Conservation (phyloP, 2,797 vertebrate species). For the Artibeus lituratus region DNA sequence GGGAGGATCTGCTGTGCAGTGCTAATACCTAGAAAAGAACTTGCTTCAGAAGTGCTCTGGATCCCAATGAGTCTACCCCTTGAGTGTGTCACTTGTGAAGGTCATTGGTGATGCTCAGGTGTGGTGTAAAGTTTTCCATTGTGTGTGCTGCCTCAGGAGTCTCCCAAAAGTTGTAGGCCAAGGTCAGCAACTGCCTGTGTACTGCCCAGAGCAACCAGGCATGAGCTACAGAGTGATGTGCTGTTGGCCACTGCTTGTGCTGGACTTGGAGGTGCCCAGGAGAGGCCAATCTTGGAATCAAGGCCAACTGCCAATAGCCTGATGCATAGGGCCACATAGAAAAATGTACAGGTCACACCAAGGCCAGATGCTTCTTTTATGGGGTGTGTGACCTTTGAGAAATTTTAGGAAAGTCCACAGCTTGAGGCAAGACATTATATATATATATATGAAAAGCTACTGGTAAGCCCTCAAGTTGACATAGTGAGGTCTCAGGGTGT, state of each 20-base stretch:
- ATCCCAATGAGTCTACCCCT: too few relatives aligned
- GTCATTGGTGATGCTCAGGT: not conserved
- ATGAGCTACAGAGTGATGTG: not conserved
- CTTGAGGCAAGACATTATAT: not conserved
- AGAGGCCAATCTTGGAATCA: not conserved
- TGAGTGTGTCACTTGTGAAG: not conserved
- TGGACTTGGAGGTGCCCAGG: too few relatives aligned
- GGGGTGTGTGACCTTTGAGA: not conserved
- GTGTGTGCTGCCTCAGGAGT: not conserved
- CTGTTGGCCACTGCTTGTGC: not conserved
- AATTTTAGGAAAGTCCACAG: not conserved
- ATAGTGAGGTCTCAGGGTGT: not conserved
- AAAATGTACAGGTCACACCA: not conserved
- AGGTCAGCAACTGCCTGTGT: not conserved
- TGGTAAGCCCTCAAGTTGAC: not conserved
- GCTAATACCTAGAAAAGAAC: too few relatives aligned
- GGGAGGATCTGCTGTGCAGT: too few relatives aligned
- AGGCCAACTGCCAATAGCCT: not conserved
- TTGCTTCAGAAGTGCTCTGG: too few relatives aligned
- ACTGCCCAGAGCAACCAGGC: not conserved
- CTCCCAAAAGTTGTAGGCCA: not conserved
- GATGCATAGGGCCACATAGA: not conserved
- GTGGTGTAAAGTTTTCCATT: not conserved
- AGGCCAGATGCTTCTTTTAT: not conserved
- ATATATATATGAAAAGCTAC: not conserved